Conservation (phyloP, 1,140 invertebrate genomes). For the Drosophila sucinea region DNA sequence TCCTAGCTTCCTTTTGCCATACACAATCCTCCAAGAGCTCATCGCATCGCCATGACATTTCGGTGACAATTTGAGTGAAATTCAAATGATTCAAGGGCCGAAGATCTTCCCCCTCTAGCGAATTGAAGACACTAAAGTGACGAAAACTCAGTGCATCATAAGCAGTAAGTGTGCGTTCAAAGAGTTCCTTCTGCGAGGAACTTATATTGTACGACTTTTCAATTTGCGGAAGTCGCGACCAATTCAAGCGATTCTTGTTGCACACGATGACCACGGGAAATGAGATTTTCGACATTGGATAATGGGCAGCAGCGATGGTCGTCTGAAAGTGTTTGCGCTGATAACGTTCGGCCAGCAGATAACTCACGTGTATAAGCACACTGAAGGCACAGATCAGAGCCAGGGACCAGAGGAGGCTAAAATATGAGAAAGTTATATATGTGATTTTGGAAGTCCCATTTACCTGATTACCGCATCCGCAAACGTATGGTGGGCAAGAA, state of each 20-base stretch:
- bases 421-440: background rate
- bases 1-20: conserved; percentile 39
- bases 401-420: conserved; percentile 50
- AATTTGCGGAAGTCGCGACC: conserved; percentile 58
- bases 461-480: conserved; percentile 56
- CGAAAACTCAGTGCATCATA: conserved; percentile 55
- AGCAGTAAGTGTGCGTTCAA: conserved; percentile 49
- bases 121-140: conserved; percentile 51
- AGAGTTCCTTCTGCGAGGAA: conserved; percentile 19
- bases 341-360: conserved; percentile 51
- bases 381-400: conserved; percentile 38
- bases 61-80: conserved; percentile 56
- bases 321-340: conserved; percentile 62
- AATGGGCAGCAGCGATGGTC: conserved; percentile 47
- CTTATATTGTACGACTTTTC: conserved; percentile 42
- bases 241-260: conserved; percentile 75
- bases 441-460: too few relatives aligned
- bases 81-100: conserved; percentile 61
- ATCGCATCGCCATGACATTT: conserved; percentile 71
- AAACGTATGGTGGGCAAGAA: conserved; percentile 57
- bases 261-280: conserved; percentile 75
- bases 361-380: conserved; percentile 55
- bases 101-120: conserved; percentile 19
- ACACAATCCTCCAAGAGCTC: conserved; percentile 52
- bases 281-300: conserved; percentile 57